These are phyloP conservation scores for Eubucco bourcierii DNA, from an alignment of 2,113 vertebrate genomes.

Conservation along the genomic window DNA sequence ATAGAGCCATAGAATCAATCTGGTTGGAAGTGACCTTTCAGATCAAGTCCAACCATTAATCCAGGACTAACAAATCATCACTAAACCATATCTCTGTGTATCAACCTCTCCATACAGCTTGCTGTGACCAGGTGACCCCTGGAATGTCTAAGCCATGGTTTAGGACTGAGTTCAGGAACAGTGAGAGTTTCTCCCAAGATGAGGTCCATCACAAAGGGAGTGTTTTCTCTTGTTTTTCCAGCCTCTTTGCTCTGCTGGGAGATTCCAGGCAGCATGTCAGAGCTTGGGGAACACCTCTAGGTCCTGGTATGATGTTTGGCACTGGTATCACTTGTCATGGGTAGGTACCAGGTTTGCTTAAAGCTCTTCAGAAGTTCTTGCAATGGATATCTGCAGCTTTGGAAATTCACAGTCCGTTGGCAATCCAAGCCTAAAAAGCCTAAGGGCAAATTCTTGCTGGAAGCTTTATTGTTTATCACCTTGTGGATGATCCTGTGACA, in stretches of 20 bases:
- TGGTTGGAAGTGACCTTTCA: no score
- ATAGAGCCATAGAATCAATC: no score
- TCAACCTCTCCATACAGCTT: no score
- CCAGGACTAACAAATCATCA: no score
- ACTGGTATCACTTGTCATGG: no score
- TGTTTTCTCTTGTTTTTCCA: not conserved
- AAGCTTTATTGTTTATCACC: not conserved
- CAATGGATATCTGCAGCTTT: not conserved
- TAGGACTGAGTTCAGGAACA: not conserved
- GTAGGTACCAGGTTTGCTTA: not conserved
- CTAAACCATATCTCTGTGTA: no score
- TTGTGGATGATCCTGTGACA: not conserved
- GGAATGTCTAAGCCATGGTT: not conserved
- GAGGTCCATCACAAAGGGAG: not conserved
- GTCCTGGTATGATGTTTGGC: not conserved
- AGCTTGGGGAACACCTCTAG: not conserved
- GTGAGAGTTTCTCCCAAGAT: not conserved
- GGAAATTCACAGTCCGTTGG: not conserved
- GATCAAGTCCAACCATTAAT: no score
- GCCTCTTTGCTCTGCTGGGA: not conserved
- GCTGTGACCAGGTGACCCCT: not conserved
- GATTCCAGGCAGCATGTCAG: not conserved
- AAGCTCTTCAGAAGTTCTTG: not conserved
- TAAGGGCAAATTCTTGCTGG: not conserved
- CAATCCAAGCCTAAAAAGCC: not conserved